Evolutionary conservation across 2,888 invertebrate species (phyloP), one percentile per base, ranked within the genome.

Genomic region (Drosophila antonietae): DNA sequence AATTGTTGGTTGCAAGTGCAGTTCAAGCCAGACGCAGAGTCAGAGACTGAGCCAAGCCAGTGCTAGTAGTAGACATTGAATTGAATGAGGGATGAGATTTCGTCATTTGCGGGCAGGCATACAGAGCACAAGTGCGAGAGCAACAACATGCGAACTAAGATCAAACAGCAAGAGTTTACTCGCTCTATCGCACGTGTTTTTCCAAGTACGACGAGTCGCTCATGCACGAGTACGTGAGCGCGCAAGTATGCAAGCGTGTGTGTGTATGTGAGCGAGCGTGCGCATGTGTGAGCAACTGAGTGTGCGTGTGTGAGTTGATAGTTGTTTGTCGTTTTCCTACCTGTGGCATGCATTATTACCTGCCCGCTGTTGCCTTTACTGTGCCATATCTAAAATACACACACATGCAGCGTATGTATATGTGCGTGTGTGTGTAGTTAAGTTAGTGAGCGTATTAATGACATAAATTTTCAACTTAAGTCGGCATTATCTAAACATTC

Each of bases 301-400:
- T 76, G 65, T 63, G 49, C 33, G 64, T n/a, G 23, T 28, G 18
- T 73, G 52, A 67, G 62, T 20, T 41, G 65, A 47, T 61, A 80
- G 80, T 68, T 59, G 81, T 43, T 71, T 80, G 78, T 68, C 77
- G 72, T 66, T 62, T 82, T 67, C 71, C 74, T 80, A 88, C 85
- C 76, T 89, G 88, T 83, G 79, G 85, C 82, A 81, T 71, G 85
- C 82, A 81, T 71, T 69, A 64, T 68, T 85, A 73, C 86, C 86
- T 82, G 68, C 58, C 55, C 41, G 46, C 46, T 18, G 35, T 12
- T 61, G 63, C 58, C 62, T 35, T 23, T 58, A 46, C 73, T 73
- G 58, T 60, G 55, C 60, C 63, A 66, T 81, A 76, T 70, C 72
- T 73, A 59, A 72, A 70, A 74, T 67, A 72, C 64, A 41, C 41